These are phyloP conservation scores for Pangasius krempfi DNA, from an alignment of 2,797 vertebrate genomes.

Conservation along the genomic window DNA sequence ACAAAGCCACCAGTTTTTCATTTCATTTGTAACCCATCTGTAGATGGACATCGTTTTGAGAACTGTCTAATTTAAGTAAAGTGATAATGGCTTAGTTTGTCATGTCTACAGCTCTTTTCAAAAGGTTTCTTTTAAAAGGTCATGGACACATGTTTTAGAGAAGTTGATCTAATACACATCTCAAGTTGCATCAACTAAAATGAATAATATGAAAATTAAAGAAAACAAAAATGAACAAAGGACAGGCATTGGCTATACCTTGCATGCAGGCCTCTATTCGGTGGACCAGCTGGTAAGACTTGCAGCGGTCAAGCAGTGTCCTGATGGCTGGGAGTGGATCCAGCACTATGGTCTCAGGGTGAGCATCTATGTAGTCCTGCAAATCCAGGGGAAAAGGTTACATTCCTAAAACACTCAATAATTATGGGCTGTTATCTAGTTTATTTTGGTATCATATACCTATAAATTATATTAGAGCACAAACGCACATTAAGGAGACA, in stretches of 20 bases:
- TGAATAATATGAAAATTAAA: background rate
- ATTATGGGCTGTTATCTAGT: too few relatives aligned
- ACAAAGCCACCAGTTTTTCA: background rate
- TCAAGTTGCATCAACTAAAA: background rate
- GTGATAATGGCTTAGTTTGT: background rate
- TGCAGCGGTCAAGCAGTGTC: conserved; percentile 85
- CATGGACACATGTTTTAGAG: background rate
- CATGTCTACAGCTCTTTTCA: background rate
- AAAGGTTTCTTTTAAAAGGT: background rate
- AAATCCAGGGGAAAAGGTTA: conserved; percentile 37
- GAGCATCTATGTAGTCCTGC: conserved; percentile 88
- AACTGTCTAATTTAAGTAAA: background rate
- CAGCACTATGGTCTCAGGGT: conserved; percentile 85
- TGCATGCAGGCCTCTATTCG: conserved; percentile 85
- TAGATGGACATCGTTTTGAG: background rate
- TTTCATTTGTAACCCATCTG: background rate
- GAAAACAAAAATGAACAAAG: too few relatives aligned
- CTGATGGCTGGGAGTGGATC: conserved; percentile 88
- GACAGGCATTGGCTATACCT: conserved; percentile 69
- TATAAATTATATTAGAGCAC: background rate
- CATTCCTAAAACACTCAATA: background rate
- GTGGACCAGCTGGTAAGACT: conserved; percentile 86
- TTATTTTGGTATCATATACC: background rate
- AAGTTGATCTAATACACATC: background rate
- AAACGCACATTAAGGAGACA: background rate